Evolutionary conservation across 2,797 vertebrate species (phyloP).

Genomic region (Melanotaenia pygmaea): DNA sequence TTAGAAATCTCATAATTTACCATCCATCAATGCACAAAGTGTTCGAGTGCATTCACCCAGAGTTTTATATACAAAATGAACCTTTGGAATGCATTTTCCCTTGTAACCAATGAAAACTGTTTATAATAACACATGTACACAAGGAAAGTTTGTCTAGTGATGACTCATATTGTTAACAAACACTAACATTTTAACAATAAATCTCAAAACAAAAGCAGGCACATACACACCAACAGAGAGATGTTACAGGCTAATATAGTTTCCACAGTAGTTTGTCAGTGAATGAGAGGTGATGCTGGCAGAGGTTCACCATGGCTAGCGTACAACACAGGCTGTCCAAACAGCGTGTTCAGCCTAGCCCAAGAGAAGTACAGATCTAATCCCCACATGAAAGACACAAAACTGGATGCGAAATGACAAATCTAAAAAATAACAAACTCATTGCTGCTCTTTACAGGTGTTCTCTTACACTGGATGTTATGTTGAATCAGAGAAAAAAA

Average conservation of each 20-base stretch:
- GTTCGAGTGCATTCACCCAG: constrained; percentile 17
- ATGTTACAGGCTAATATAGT: constrained; percentile 18
- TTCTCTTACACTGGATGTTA: constrained; percentile 22
- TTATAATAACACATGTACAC: constrained; percentile 35
- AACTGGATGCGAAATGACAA: constrained; percentile 39
- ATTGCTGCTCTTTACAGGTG: constrained; percentile 18
- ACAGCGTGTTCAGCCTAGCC: constrained; percentile 62
- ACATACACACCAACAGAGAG: constrained; percentile 9
- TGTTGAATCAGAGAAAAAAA: constrained; percentile 7
- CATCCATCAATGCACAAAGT: constrained; percentile 4
- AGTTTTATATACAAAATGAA: constrained; percentile 34
- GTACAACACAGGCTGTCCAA: constrained; percentile 64
- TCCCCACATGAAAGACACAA: constrained; percentile 52
- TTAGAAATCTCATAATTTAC: no score
- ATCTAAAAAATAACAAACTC: constrained; percentile 28
- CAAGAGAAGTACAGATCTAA: constrained; percentile 62
- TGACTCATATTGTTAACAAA: constrained; percentile 19
- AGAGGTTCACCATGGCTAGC: constrained; percentile 40
- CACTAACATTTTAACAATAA: constrained; percentile 9
- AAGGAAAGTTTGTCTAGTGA: constrained; percentile 12
- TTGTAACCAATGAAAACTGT: constrained; percentile 35
- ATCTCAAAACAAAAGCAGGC: constrained; percentile 22
- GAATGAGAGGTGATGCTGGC: constrained; percentile 49
- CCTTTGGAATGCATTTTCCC: constrained; percentile 34
- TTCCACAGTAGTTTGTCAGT: constrained; percentile 23